These are phyloP conservation scores for Cephus nigrinus DNA, from an alignment of 2,888 invertebrate species.

Conservation along the genomic window DNA sequence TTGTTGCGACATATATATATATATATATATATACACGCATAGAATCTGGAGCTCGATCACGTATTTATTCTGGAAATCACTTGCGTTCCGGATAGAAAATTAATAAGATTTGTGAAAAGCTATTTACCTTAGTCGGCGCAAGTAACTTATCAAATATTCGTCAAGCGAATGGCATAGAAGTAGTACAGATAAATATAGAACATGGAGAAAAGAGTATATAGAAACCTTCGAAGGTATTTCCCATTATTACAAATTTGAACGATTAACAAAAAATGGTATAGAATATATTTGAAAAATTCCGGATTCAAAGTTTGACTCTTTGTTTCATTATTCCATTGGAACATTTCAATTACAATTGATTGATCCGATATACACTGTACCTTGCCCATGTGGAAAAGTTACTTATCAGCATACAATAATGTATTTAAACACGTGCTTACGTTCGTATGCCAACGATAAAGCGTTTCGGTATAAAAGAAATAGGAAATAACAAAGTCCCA, in stretches of 20 bases:
- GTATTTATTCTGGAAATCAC: slow-evolving; percentile 11
- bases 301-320: no score
- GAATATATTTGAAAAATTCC: no score
- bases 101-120: slow-evolving; percentile 14
- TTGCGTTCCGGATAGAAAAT: slow-evolving; percentile 12
- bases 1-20: slow-evolving; percentile 9
- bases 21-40: slow-evolving; percentile 5
- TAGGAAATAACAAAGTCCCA: background rate
- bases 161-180: background rate
- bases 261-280: no score
- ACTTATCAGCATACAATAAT: background rate
- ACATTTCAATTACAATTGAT: no score
- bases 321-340: no score
- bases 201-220: no score
- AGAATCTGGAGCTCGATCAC: slow-evolving; percentile 10
- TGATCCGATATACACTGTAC: no score
- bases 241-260: no score
- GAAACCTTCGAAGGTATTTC: no score
- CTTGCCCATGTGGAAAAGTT: no score
- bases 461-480: background rate
- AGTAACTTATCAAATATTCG: background rate
- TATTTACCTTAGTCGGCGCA: background rate
- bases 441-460: background rate
- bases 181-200: no score
- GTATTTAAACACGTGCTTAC: background rate